phyloP scores from a whole-genome alignment of 2,888 invertebrate genomes.

The Tetranychus piercei region DNA sequence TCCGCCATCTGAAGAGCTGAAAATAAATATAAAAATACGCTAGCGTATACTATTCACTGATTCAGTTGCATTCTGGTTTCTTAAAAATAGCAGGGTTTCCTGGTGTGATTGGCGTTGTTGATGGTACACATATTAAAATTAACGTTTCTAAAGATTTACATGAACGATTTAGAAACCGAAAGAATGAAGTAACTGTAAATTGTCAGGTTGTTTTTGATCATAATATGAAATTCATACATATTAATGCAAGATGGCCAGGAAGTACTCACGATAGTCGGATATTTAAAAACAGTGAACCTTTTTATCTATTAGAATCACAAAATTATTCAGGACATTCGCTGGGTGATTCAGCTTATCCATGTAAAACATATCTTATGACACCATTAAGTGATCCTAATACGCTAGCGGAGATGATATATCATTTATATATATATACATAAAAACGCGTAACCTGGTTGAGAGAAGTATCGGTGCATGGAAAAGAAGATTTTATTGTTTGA shows the following conservation, averaged over 20 bases:
- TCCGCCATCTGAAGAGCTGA: background rate
- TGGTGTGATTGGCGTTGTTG: slow-evolving; percentile 11
- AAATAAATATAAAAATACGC: background rate
- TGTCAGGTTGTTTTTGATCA: slow-evolving; percentile 28
- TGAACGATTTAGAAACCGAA: slow-evolving; percentile 22
- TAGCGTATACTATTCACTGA: no score
- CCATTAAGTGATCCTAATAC: background rate
- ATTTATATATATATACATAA: background rate
- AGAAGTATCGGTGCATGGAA: background rate
- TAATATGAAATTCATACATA: slow-evolving; percentile 26
- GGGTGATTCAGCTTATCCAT: slow-evolving; percentile 7
- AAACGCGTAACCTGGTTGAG: background rate
- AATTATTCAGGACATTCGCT: slow-evolving; percentile 3
- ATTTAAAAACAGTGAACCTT: slow-evolving; percentile 24
- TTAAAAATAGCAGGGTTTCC: background rate
- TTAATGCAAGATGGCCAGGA: slow-evolving; percentile 29
- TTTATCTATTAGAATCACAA: background rate
- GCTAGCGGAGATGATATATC: slow-evolving; percentile 10
- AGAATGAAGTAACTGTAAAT: slow-evolving; percentile 22
- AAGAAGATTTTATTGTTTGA: slow-evolving; percentile 7
- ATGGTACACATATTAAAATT: slow-evolving; percentile 20
- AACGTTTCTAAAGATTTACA: slow-evolving; percentile 2
- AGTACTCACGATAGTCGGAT: slow-evolving; percentile 30
- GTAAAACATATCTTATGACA: background rate
- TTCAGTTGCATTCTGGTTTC: background rate